Evolutionary conservation across 1,140 invertebrate species (phyloP).

Genomic region (Uloborus diversus): DNA sequence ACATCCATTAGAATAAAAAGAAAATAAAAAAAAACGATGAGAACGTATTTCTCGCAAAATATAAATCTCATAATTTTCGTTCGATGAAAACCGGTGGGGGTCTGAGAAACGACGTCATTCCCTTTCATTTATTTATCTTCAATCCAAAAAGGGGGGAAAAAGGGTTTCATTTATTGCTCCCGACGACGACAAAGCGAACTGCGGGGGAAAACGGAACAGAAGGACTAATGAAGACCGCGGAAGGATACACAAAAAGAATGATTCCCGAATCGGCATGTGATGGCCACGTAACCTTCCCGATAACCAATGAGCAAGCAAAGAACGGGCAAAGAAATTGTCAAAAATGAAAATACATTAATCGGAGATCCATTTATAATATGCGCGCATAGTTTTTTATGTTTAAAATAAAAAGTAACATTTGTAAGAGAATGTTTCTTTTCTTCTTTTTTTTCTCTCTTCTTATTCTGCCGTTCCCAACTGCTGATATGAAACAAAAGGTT

Average conservation of each 20-base stretch:
- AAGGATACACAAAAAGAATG: constrained; percentile 36
- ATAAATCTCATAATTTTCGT: constrained; percentile 46
- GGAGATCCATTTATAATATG: constrained; percentile 47
- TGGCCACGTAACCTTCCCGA: constrained; percentile 9
- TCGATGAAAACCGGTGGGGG: constrained; percentile 7
- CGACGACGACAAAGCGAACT: constrained; percentile 39
- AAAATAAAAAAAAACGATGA: constrained; percentile 3
- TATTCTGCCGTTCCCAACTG: too few relatives aligned
- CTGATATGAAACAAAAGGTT: constrained; percentile 34
- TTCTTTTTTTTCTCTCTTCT: background rate
- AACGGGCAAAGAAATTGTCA: constrained; percentile 34
- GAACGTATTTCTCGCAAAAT: constrained; percentile 1
- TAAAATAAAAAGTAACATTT: too few relatives aligned
- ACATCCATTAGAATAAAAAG: too few relatives aligned
- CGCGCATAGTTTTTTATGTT: background rate
- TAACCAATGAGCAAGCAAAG: background rate
- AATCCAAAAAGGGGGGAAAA: constrained; percentile 43
- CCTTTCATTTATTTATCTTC: constrained; percentile 38
- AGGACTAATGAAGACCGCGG: constrained; percentile 47
- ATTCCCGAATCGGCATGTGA: constrained; percentile 45
- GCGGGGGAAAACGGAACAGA: constrained; percentile 24
- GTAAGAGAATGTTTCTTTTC: too few relatives aligned
- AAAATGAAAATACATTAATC: constrained; percentile 46
- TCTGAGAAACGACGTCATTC: constrained; percentile 27
- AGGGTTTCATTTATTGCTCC: constrained; percentile 47